Conservation (phyloP, 2,797 vertebrate genomes). For the Esox masquinongy region DNA sequence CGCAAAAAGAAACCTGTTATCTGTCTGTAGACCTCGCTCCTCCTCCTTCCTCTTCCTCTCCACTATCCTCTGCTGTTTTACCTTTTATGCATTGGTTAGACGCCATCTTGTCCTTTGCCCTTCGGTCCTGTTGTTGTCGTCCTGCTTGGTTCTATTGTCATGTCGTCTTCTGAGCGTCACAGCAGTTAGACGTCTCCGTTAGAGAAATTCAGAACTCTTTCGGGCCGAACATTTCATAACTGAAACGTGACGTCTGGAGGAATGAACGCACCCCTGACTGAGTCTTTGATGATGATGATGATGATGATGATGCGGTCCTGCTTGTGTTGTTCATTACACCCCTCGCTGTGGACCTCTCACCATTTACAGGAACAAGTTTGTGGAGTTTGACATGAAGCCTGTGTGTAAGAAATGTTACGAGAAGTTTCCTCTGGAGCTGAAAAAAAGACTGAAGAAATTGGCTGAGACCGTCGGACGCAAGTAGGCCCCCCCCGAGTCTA, state of each 20-base stretch:
- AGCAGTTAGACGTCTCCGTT: background rate
- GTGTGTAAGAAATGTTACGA: constrained; percentile 99
- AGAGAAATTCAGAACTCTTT: too few species aligned
- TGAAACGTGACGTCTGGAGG: too few species aligned
- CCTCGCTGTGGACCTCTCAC: background rate
- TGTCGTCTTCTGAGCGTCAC: background rate
- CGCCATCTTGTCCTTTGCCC: background rate
- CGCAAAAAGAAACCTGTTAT: constrained; percentile 88
- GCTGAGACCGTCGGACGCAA: constrained; percentile 91
- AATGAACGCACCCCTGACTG: too few species aligned
- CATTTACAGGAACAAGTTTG: constrained; percentile 93
- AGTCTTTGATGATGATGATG: background rate
- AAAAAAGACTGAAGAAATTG: constrained; percentile 98
- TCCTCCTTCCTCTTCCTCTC: constrained; percentile 55
- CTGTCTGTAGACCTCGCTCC: constrained; percentile 79
- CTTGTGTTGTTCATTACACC: background rate
- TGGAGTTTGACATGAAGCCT: constrained; percentile 99
- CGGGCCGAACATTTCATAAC: too few species aligned
- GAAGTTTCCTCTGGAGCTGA: constrained; percentile 98
- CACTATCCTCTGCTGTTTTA: constrained; percentile 43
- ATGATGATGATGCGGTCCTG: background rate
- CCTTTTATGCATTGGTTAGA: background rate
- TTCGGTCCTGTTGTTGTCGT: constrained; percentile 9
- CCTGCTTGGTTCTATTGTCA: constrained; percentile 24
- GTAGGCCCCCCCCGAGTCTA: constrained; percentile 63